These are phyloP conservation scores for Forbesichthys agassizii DNA, from an alignment of 2,113 vertebrate genomes.

Conservation along the genomic window DNA sequence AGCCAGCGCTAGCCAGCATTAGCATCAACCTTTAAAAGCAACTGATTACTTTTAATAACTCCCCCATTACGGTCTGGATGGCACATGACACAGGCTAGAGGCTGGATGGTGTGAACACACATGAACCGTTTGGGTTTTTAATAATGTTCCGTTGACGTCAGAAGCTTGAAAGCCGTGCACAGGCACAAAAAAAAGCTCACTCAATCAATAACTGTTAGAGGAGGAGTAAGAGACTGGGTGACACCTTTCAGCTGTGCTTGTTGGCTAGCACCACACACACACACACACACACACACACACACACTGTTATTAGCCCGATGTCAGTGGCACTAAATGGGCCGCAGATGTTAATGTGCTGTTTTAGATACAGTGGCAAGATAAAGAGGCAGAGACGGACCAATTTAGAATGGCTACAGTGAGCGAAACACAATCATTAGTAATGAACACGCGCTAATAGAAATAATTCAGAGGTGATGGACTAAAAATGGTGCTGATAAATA, in stretches of 20 bases:
- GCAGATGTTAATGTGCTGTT: conserved; percentile 79
- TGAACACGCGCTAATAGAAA: not conserved
- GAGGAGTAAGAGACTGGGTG: conserved; percentile 62
- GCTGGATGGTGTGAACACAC: conserved; percentile 38
- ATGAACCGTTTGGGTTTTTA: conserved; percentile 14
- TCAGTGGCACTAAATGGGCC: conserved; percentile 73
- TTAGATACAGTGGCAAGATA: conserved; percentile 69
- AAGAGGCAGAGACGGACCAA: conserved; percentile 58
- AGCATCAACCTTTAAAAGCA: conserved; percentile 28
- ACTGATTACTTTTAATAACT: conserved; percentile 45
- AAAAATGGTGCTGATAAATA: conserved; percentile 21
- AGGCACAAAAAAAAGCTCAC: conserved; percentile 35
- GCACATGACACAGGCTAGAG: conserved; percentile 25
- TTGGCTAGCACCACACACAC: conserved; percentile 60
- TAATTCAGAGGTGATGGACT: conserved; percentile 56
- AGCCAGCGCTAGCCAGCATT: conserved; percentile 32
- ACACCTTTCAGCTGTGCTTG: conserved; percentile 74
- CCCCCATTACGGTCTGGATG: conserved; percentile 23
- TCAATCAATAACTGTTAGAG: conserved; percentile 72
- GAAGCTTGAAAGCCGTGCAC: conserved; percentile 45
- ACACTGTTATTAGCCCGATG: conserved; percentile 73
- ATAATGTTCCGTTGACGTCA: conserved; percentile 51
- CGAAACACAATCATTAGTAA: conserved; percentile 44
- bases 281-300: conserved; percentile 46
- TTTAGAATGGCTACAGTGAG: conserved; percentile 50